Evolutionary conservation across 2,888 invertebrate species (phyloP).

Genomic region (Shargacucullia verbasci): DNA sequence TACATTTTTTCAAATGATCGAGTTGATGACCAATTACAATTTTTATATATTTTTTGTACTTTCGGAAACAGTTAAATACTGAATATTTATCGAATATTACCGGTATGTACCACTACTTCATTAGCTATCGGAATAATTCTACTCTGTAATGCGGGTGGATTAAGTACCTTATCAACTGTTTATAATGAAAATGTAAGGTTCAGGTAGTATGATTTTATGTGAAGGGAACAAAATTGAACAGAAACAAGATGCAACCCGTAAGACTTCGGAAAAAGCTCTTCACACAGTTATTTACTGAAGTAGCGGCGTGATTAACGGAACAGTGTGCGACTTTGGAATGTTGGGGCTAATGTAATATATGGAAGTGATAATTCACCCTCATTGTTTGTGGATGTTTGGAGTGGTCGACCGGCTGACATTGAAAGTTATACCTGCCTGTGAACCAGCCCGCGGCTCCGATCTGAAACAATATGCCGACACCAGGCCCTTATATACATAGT

Average conservation of each 20-base stretch:
- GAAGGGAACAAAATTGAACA: conserved; percentile 15
- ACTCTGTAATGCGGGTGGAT: conserved; percentile 4
- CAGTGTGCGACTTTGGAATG: conserved; percentile 44
- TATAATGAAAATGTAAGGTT: conserved; percentile 22
- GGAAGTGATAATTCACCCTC: conserved; percentile 92
- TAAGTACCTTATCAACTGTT: conserved; percentile 9
- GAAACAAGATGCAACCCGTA: conserved; percentile 14
- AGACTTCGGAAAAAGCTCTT: conserved; percentile 14
- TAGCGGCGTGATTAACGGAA: conserved; percentile 32
- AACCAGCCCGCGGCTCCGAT: conserved; percentile 97
- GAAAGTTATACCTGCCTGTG: conserved; percentile 97
- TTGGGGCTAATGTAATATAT: conserved; percentile 60
- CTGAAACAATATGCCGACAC: conserved; percentile 91
- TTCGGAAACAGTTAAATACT: too few species aligned
- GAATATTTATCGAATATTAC: too few species aligned
- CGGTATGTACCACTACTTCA: too few species aligned
- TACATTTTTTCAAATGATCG: too few species aligned
- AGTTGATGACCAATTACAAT: too few species aligned
- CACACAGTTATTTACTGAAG: conserved; percentile 19
- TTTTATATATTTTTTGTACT: too few species aligned
- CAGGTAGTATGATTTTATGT: conserved; percentile 14
- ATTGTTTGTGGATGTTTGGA: conserved; percentile 96
- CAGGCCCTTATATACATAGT: conserved; percentile 72
- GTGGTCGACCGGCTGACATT: conserved; percentile 99
- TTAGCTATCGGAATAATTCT: too few species aligned